Percentiles rank a stretch among this genome's conserved stretches.
These are phyloP conservation scores for Masnerella sp. DNA, from an alignment of 2,888 invertebrate genomes.

Conservation along the genomic window DNA sequence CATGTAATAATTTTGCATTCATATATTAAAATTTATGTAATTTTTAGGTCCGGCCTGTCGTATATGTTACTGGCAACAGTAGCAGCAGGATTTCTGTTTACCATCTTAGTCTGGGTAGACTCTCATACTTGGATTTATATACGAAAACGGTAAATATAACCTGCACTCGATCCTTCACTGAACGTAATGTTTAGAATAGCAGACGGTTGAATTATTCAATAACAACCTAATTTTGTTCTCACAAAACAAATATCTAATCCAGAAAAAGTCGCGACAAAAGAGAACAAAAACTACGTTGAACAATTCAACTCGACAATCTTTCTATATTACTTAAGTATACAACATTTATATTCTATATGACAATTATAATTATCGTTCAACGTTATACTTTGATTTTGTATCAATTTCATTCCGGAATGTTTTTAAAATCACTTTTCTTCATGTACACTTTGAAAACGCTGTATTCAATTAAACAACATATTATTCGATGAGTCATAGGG, in stretches of 20 bases:
- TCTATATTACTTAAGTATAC: constrained; percentile 23
- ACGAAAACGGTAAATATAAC: constrained; percentile 85
- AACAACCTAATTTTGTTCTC: not conserved
- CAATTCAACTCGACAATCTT: constrained; percentile 27
- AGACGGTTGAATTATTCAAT: constrained; percentile 34
- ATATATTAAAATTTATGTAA: not conserved
- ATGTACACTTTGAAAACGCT: constrained; percentile 44
- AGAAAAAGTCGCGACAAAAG: too few species aligned
- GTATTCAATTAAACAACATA: constrained; percentile 42
- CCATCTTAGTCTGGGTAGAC: constrained; percentile 94
- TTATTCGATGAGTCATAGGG: constrained; percentile 47
- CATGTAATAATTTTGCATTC: not conserved
- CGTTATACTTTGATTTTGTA: constrained; percentile 25
- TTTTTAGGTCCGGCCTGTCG: constrained; percentile 83
- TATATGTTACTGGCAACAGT: constrained; percentile 92
- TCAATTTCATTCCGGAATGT: constrained; percentile 46
- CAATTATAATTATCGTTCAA: constrained; percentile 47
- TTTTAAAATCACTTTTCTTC: constrained; percentile 47
- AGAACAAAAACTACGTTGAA: too few species aligned
- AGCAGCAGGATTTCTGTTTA: constrained; percentile 92
- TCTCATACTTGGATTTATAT: constrained; percentile 99
- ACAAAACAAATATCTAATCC: not conserved
- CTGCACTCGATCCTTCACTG: constrained; percentile 23
- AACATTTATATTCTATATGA: constrained; percentile 35
- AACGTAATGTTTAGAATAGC: constrained; percentile 36